These are phyloP conservation scores for Bombus huntii DNA, from an alignment of 1,140 invertebrate genomes.

Conservation along the genomic window DNA sequence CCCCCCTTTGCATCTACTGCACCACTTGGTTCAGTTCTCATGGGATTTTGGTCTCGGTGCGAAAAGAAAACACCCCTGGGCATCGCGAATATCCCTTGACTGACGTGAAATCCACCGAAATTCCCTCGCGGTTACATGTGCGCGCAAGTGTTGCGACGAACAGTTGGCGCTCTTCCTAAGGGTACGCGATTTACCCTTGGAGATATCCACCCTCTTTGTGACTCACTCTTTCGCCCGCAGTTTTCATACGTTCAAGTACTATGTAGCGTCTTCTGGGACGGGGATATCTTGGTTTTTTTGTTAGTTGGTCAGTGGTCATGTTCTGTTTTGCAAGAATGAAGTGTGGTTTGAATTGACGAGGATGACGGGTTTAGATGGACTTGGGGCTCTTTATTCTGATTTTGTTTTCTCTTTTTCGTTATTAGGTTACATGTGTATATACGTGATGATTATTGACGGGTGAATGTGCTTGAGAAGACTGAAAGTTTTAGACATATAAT, in stretches of 20 bases:
- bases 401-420: neutral
- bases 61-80: conserved; percentile 40
- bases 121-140: conserved; percentile 81
- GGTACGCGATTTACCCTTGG: conserved; percentile 48
- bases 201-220: conserved; percentile 54
- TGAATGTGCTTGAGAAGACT: neutral
- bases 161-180: conserved; percentile 58
- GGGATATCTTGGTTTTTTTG: neutral
- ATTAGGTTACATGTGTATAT: no score
- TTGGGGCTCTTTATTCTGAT: neutral
- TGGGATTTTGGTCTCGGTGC: conserved; percentile 60
- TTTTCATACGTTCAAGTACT: neutral
- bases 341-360: neutral
- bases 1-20: conserved; percentile 25
- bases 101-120: conserved; percentile 59
- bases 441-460: neutral
- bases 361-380: neutral
- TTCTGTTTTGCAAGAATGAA: neutral
- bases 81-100: conserved; percentile 27
- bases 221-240: conserved; percentile 55
- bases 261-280: conserved; percentile 13
- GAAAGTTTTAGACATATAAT: neutral
- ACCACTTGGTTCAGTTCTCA: conserved; percentile 75
- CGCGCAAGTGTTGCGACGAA: conserved; percentile 62
- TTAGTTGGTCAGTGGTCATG: neutral